These are phyloP conservation scores for Muricea muricata DNA, from an alignment of 92 coral and sea anemone genomes.

Conservation along the genomic window DNA sequence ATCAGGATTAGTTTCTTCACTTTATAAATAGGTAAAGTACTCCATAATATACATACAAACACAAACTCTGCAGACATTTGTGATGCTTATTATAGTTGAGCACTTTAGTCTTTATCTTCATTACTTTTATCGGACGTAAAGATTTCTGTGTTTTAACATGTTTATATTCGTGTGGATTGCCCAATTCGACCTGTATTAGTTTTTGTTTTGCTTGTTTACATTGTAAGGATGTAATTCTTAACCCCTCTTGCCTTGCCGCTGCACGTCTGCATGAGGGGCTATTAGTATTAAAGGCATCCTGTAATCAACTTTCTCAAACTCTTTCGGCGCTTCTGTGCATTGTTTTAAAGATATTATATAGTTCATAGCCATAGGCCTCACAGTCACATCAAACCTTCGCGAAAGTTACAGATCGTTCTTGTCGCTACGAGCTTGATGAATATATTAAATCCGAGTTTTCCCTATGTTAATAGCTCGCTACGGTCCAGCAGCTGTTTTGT, in stretches of 20 bases:
- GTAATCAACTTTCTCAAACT: not conserved
- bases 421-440: not conserved
- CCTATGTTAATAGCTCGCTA: conserved; percentile 11
- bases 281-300: not conserved
- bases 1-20: not conserved
- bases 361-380: too few relatives aligned
- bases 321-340: not conserved
- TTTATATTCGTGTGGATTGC: conserved; percentile 3
- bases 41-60: not conserved
- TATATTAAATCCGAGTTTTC: not conserved
- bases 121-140: not conserved
- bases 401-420: not conserved
- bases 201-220: conserved; percentile 3
- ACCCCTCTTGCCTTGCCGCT: conserved; percentile 5
- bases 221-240: not conserved
- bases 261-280: not conserved
- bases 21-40: not conserved
- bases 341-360: not conserved
- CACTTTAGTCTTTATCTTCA: too few relatives aligned
- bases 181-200: not conserved
- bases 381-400: too few relatives aligned
- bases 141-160: not conserved
- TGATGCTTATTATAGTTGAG: not conserved
- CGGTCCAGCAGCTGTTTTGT: conserved; percentile 15
- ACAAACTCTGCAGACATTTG: not conserved